Conservation (phyloP, 2,113 vertebrate genomes). For the Turdus rufiventris region DNA sequence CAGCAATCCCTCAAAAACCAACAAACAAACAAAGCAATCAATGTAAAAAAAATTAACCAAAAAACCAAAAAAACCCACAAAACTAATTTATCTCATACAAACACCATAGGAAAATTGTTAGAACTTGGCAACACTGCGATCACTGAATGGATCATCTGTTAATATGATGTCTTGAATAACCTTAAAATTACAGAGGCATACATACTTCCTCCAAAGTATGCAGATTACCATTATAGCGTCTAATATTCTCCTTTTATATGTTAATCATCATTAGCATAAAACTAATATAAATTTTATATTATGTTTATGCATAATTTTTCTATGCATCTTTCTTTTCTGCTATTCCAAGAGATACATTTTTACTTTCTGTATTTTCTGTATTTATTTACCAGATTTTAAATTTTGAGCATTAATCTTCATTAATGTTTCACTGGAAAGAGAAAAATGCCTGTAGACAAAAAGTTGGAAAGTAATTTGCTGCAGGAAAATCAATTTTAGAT, state of each 20-base stretch:
- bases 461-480: conserved; percentile 21
- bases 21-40: fast-evolving
- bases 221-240: background rate
- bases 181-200: background rate
- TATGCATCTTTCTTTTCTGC: background rate
- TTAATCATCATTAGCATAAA: background rate
- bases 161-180: background rate
- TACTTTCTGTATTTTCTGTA: background rate
- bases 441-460: conserved; percentile 28
- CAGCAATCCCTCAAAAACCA: background rate
- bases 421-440: background rate
- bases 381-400: background rate
- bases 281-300: background rate
- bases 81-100: background rate
- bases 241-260: background rate
- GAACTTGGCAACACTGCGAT: background rate
- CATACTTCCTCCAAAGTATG: background rate
- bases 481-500: conserved; percentile 32
- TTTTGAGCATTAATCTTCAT: conserved; percentile 19
- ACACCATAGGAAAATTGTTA: background rate
- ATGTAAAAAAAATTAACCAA: background rate
- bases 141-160: background rate
- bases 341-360: background rate
- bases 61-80: fast-evolving
- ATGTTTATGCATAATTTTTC: background rate